These are phyloP conservation scores for Lepidocyrtoides sp. DNA, from an alignment of 2,888 invertebrate species.

Conservation along the genomic window DNA sequence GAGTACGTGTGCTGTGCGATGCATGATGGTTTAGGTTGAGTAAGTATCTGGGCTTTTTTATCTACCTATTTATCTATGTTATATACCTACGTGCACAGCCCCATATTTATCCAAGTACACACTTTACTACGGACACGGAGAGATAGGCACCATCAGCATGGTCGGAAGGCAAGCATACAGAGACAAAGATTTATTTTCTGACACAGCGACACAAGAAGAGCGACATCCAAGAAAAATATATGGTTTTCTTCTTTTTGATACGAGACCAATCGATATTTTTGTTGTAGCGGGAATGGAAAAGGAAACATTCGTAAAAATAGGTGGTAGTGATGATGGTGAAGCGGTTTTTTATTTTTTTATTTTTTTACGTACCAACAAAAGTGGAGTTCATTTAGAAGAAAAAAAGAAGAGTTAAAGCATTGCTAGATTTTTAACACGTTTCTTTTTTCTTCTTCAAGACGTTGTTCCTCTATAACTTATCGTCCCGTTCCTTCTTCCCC, in stretches of 20 bases:
- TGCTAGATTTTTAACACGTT: constrained; percentile 14
- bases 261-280: constrained; percentile 49
- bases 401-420: constrained; percentile 15
- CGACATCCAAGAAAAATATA: constrained; percentile 50
- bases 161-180: neutral
- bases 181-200: constrained; percentile 70
- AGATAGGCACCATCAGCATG: constrained; percentile 46
- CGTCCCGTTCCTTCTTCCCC: too few relatives aligned
- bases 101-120: constrained; percentile 17
- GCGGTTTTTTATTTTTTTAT: constrained; percentile 4
- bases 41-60: constrained; percentile 23
- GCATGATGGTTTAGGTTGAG: neutral
- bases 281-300: neutral
- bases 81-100: neutral
- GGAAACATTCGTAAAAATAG: neutral
- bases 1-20: neutral
- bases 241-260: constrained; percentile 36
- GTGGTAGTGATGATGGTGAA: neutral
- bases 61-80: neutral
- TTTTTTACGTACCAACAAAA: neutral
- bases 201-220: constrained; percentile 57
- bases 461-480: neutral
- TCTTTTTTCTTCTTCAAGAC: neutral
- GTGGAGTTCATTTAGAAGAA: constrained; percentile 24
- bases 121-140: constrained; percentile 6